A percentile compares a stretch with the other conserved stretches of the same genome.
Evolutionary conservation across 2,888 invertebrate species (phyloP).

Genomic region (Hirtodrosophila trivittata): DNA sequence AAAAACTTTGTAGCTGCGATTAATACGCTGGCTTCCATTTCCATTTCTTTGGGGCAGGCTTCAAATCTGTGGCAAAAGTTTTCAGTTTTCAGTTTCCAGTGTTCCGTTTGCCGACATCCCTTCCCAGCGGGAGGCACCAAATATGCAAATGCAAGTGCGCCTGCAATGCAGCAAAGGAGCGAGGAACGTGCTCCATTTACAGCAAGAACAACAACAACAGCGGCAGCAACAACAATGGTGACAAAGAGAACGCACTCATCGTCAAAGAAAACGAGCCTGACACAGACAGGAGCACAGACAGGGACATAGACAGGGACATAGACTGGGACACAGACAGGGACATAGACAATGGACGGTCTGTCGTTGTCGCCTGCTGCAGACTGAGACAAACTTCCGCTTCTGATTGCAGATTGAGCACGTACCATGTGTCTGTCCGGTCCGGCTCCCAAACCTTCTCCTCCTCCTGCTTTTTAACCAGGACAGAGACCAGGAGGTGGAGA

Average conservation of each 20-base stretch:
- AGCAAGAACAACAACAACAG: slow-evolving; percentile 20
- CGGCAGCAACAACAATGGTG: slow-evolving; percentile 8
- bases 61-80: slow-evolving; percentile 50
- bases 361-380: slow-evolving; percentile 21
- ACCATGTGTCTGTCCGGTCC: slow-evolving; percentile 51
- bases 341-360: slow-evolving; percentile 38
- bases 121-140: slow-evolving; percentile 17
- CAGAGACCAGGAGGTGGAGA: slow-evolving; percentile 5
- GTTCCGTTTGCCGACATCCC: neutral
- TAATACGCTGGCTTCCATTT: slow-evolving; percentile 32
- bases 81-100: slow-evolving; percentile 7
- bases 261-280: slow-evolving; percentile 57
- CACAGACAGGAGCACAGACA: slow-evolving; percentile 19
- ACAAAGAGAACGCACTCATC: slow-evolving; percentile 54
- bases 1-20: slow-evolving; percentile 25
- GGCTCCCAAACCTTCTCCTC: neutral
- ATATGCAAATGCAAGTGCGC: slow-evolving; percentile 78
- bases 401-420: slow-evolving; percentile 80
- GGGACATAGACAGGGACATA: slow-evolving; percentile 3
- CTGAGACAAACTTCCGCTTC: slow-evolving; percentile 73
- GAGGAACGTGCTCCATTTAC: slow-evolving; percentile 57
- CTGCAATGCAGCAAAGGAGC: slow-evolving; percentile 71
- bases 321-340: slow-evolving; percentile 17
- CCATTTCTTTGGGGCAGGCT: slow-evolving; percentile 38
- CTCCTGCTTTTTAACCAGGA: neutral